Conservation (phyloP, 2,797 vertebrate species). For the Aselliscus stoliczkanus region DNA sequence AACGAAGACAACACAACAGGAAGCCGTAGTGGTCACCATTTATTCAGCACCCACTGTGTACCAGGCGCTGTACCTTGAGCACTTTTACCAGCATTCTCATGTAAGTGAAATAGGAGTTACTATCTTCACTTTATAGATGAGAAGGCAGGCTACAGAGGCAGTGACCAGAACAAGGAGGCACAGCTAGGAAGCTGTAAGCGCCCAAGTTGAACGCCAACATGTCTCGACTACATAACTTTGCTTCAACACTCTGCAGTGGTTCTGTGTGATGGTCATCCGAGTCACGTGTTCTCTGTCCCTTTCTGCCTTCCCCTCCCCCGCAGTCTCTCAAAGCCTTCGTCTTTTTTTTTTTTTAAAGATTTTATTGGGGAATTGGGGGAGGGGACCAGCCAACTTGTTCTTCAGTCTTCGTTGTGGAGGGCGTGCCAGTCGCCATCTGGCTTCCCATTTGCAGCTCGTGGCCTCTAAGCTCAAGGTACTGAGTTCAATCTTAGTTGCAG, state of each 20-base stretch:
- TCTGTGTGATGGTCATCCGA: neutral
- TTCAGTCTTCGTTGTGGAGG: too few species aligned
- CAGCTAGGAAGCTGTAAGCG: neutral
- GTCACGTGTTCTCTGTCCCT: neutral
- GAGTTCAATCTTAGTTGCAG: too few species aligned
- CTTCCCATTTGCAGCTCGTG: too few species aligned
- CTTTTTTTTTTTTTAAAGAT: too few species aligned
- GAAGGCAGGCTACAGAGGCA: neutral
- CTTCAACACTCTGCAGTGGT: accelerated
- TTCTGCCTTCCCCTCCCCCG: too few species aligned
- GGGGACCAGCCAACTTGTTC: too few species aligned
- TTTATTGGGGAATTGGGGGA: too few species aligned
- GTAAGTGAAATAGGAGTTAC: neutral
- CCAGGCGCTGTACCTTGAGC: neutral
- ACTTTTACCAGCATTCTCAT: neutral
- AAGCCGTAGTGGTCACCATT: neutral
- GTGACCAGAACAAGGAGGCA: neutral
- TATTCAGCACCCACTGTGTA: neutral
- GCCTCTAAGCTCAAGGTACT: too few species aligned
- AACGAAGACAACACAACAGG: accelerated
- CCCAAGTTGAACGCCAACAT: neutral
- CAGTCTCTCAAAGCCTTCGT: neutral
- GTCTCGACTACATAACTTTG: neutral
- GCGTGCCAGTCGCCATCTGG: too few species aligned
- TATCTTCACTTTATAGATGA: neutral